A percentile compares a stretch with the other conserved stretches of the same genome.
Evolutionary conservation across 2,888 invertebrate genomes (phyloP).

Genomic region (Acrobasis suavella): DNA sequence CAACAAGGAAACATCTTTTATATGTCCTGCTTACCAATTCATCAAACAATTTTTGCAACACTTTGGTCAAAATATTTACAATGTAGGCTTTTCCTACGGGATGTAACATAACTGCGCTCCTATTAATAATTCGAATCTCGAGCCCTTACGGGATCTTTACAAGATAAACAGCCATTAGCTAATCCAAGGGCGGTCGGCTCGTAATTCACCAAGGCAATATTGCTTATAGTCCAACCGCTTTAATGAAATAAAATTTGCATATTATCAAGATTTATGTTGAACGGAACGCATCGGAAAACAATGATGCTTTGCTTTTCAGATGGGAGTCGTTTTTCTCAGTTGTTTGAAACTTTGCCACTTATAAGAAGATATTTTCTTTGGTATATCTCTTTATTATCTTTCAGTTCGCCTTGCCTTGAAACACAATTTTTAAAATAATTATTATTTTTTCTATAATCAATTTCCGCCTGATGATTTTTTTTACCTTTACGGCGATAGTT

Average conservation of each 20-base stretch:
- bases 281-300: conserved; percentile 65
- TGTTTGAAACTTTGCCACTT: conserved; percentile 1
- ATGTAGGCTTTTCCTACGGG: neutral
- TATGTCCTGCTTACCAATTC: neutral
- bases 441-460: no score
- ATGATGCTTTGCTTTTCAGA: conserved; percentile 52
- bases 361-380: neutral
- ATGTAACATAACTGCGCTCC: conserved; percentile 22
- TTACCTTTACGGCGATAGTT: no score
- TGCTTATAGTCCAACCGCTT: conserved; percentile 75
- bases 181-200: conserved; percentile 73
- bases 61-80: neutral
- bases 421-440: no score
- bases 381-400: no score
- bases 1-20: neutral
- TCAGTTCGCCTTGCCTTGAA: no score
- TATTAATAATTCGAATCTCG: conserved; percentile 67
- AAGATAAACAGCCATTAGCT: conserved; percentile 82
- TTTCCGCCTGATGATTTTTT: no score
- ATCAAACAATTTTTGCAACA: conserved; percentile 7
- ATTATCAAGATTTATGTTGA: conserved; percentile 75
- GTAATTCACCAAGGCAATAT: conserved; percentile 74
- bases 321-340: conserved; percentile 30
- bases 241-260: conserved; percentile 83
- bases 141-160: conserved; percentile 64